Evolutionary conservation across 2,888 invertebrate species (phyloP).

Genomic region (Bursaphelenchus okinawaensis): DNA sequence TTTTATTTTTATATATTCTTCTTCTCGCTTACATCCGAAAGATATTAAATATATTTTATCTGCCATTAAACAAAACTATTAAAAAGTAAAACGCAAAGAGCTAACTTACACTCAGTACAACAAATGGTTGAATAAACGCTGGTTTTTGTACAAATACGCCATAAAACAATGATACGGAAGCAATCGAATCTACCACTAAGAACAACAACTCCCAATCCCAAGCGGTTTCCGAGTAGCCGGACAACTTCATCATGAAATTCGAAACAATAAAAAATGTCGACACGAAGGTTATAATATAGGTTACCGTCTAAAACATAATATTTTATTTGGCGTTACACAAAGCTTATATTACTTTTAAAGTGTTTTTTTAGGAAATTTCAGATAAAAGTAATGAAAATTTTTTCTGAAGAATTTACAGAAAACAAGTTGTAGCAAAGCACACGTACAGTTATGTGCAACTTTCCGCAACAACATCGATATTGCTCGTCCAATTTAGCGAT

Average conservation of each 20-base stretch:
- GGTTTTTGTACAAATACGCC: conserved; percentile 29
- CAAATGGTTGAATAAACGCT: conserved; percentile 36
- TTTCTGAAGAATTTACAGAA: too few relatives aligned
- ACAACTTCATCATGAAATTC: conserved; percentile 31
- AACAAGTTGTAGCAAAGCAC: too few relatives aligned
- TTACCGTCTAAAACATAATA: conserved; percentile 17
- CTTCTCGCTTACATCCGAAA: too few relatives aligned
- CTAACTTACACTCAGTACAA: conserved; percentile 29
- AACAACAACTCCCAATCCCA: conserved; percentile 38
- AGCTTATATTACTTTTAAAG: too few relatives aligned
- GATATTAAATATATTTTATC: too few relatives aligned
- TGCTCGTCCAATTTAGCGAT: neutral
- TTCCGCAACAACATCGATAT: neutral
- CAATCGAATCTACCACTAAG: conserved; percentile 32
- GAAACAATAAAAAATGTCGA: conserved; percentile 34
- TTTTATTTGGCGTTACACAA: too few relatives aligned
- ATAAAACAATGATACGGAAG: conserved; percentile 31
- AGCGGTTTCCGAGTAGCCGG: conserved; percentile 34
- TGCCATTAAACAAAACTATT: neutral
- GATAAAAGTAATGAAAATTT: too few relatives aligned
- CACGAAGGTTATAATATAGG: conserved; percentile 26
- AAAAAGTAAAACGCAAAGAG: neutral
- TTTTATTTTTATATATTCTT: too few relatives aligned
- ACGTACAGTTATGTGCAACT: neutral
- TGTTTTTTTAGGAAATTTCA: too few relatives aligned